These are phyloP conservation scores for Macroramphosus scolopax DNA, from an alignment of 2,797 vertebrate genomes.

Conservation along the genomic window DNA sequence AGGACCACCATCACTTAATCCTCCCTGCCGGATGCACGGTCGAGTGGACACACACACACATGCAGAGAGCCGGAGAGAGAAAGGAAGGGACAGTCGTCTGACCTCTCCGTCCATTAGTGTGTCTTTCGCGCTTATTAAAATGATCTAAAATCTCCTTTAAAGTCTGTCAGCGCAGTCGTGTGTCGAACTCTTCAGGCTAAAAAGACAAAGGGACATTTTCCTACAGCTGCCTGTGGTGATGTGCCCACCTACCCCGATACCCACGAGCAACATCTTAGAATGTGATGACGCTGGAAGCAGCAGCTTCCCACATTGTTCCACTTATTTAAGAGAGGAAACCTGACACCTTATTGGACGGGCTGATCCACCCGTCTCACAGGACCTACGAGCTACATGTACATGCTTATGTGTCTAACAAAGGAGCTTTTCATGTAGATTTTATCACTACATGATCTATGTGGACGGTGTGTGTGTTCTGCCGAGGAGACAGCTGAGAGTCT, in stretches of 20 bases:
- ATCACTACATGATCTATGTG: too few relatives aligned
- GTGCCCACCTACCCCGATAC: slow-evolving; percentile 33
- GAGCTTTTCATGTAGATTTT: too few relatives aligned
- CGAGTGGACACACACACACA: slow-evolving; percentile 40
- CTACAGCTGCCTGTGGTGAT: slow-evolving; percentile 11
- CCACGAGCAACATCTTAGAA: slow-evolving; percentile 28
- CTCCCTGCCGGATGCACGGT: slow-evolving; percentile 41
- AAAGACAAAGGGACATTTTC: slow-evolving; percentile 11
- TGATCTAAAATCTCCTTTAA: slow-evolving; percentile 27
- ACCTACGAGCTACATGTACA: neutral
- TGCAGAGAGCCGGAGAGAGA: slow-evolving; percentile 16
- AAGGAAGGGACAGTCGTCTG: slow-evolving; percentile 34
- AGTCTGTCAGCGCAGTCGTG: slow-evolving; percentile 28
- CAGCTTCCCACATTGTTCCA: slow-evolving; percentile 10
- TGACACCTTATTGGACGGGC: slow-evolving; percentile 10
- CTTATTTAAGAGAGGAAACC: slow-evolving; percentile 18
- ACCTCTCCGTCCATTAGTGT: slow-evolving; percentile 60
- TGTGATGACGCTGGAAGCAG: slow-evolving; percentile 38
- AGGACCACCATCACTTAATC: slow-evolving; percentile 69
- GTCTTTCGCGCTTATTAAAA: slow-evolving; percentile 43
- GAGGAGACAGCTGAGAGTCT: too few relatives aligned
- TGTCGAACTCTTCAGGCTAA: slow-evolving; percentile 16
- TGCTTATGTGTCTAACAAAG: slow-evolving; percentile 1
- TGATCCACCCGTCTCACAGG: slow-evolving; percentile 22
- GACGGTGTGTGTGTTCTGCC: too few relatives aligned